Evolutionary conservation across 2,113 vertebrate genomes (phyloP), one percentile per base, ranked within the genome.

Genomic region (Coturnix japonica): DNA sequence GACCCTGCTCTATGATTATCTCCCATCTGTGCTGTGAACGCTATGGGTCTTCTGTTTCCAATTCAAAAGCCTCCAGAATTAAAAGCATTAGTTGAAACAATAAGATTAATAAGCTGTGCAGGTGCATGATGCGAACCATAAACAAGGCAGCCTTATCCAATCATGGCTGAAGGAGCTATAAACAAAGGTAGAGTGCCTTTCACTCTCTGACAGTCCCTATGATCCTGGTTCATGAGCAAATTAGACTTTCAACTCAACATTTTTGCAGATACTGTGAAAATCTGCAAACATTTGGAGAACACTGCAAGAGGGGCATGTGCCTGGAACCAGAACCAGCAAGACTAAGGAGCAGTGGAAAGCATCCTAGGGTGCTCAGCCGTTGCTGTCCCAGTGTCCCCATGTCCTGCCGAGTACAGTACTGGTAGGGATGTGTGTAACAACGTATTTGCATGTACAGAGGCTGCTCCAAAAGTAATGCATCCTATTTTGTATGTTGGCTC

Each of bases 1-100:
- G 92, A 96, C 95, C 67, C 54, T 85, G 87, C 87, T 89, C 84
- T 89, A 71, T 93, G 89, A 94, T 95, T 92, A 91, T 94, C 92
- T 95, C 87, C 90, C 94, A 90, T 94, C 87, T 93, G 95, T 87
- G 87, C 95, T 89, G 81, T 90, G 90, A 97, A 96, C 93, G 77
- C 72, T 87, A 81, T 33, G 87, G 83, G 41, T 53, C 78, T 94
- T 79, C 89, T 37, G 79, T 72, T 86, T 90, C 72, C 80, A 89
- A 72, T 63, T 44, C 21, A 72, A 87, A 93, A 90, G 11, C 41
- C 44, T 54, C 61, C 73, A 79, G 64, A 89, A 85, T 81, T 90
- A 75, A 93, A 93, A 65, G 39, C 37, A 53, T 74, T 81, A 82
- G 49, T 59, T 60, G 39, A 80, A 89, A 91, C 75, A 94, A 85